Evolutionary conservation across 2,888 invertebrate genomes (phyloP), one percentile per base, ranked within the genome.

Genomic region (Cinara cedri): DNA sequence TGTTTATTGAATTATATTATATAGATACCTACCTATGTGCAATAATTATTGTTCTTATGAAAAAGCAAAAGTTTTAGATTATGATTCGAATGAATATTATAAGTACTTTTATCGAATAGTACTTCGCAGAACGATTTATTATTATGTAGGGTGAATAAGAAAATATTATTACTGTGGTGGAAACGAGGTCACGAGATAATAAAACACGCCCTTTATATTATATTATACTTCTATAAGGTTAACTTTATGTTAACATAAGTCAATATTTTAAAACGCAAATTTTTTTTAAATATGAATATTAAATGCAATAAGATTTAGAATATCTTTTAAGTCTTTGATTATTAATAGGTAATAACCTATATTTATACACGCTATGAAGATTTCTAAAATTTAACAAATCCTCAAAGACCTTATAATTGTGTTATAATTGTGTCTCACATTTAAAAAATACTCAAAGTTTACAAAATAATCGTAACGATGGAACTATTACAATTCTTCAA

Each of bases 181-280:
- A 76, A 76, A 68, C 46, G 49, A 76, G 76, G 76, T 76, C 76
- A 76, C 34, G 44, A 24, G 26, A 76, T 76, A 34, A 34, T 34
- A 66, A n/a, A 68, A 57, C 57, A 76, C 76, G 49, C 76, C 57
- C 66, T 54, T 54, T 63, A 51, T 34, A 63, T 49, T 13, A 72
- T 60, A 21, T 16, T 42, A 65, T 54, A 19, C 34, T 34, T 34
- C 6, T 34, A 34, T 34, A 54, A 60, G 14, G 26, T 16, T 9
- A 24, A 14, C 57, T 3, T 60, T 60, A 21, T 60, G n/a, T 60
- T 72, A 72, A 10, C 11, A n/a, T 34, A 34, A 34, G 34, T 6
- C 34, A 34, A 34, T 34, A 3, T 3, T 34, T 34, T 34, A 60
- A 63, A 26, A 3, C 9, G 14, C 10, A 26, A n/a, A 26, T 60